Conservation (phyloP, 2,113 vertebrate species). For the Calidris pugnax region DNA sequence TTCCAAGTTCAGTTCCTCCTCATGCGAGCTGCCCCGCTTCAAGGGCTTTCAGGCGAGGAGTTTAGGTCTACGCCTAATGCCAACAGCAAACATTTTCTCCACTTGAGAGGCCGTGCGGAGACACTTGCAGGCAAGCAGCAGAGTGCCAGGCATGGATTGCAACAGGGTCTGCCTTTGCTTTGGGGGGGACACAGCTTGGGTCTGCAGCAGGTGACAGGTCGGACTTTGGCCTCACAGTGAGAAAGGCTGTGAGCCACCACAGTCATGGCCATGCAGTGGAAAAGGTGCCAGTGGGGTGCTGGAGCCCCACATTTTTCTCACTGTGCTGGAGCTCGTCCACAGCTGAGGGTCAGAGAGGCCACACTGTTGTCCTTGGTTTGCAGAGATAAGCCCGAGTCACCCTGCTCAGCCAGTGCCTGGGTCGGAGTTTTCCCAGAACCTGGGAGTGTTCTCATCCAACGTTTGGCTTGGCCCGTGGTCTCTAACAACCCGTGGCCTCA, state of each 20-base stretch:
- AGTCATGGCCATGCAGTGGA: background rate
- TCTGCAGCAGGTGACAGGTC: background rate
- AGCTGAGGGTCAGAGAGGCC: background rate
- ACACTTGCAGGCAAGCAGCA: background rate
- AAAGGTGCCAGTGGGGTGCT: background rate
- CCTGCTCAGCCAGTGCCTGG: background rate
- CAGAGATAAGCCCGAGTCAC: background rate
- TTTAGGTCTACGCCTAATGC: background rate
- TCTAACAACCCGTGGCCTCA: background rate
- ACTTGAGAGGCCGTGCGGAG: background rate
- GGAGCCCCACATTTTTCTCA: background rate
- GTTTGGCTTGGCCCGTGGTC: background rate
- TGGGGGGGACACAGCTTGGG: background rate
- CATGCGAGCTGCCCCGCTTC: background rate
- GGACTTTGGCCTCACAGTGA: rapidly evolving
- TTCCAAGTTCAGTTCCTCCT: background rate
- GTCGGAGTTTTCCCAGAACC: background rate
- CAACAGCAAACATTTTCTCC: background rate
- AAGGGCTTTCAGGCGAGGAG: background rate
- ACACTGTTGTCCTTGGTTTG: rapidly evolving
- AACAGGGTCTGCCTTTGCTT: background rate
- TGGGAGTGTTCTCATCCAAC: background rate
- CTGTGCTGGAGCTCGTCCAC: background rate
- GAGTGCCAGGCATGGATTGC: background rate
- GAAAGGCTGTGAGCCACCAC: background rate